These are phyloP conservation scores for Lineus longissimus DNA, from an alignment of 1,140 invertebrate species.

Conservation along the genomic window DNA sequence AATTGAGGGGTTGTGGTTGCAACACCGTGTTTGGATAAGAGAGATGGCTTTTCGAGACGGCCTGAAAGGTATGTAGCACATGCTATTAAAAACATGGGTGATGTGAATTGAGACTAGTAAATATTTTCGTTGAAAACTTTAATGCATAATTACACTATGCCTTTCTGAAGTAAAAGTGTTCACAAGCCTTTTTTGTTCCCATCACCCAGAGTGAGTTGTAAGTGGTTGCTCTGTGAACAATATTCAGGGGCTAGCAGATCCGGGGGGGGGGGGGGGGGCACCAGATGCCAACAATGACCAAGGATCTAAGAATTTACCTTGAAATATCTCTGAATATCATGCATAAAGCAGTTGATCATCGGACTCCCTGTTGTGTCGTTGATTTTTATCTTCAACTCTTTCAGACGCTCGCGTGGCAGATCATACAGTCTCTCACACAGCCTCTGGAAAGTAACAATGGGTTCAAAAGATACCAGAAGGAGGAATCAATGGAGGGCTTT, in stretches of 20 bases:
- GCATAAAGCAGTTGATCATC: constrained; percentile 30
- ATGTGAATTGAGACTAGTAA: too few species aligned
- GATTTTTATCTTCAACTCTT: constrained; percentile 21
- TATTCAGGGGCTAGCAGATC: neutral
- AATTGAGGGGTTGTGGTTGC: neutral
- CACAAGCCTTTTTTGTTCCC: too few species aligned
- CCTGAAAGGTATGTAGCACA: neutral
- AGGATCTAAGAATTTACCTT: constrained; percentile 19
- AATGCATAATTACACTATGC: too few species aligned
- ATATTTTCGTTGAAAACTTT: too few species aligned
- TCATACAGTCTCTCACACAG: constrained; percentile 26
- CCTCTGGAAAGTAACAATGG: constrained; percentile 14
- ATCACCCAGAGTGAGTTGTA: neutral
- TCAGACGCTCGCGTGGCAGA: constrained; percentile 15
- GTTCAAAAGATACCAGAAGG: neutral
- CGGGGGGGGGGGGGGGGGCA: neutral
- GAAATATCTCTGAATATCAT: constrained; percentile 21
- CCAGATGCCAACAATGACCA: neutral
- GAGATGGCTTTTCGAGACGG: neutral
- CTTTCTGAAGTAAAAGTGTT: too few species aligned
- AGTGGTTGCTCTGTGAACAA: neutral
- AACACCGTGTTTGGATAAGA: too few species aligned
- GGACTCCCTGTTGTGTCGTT: constrained; percentile 17
- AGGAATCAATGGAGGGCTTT: too few species aligned
- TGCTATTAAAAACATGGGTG: neutral